Conservation (phyloP, 2,113 vertebrate species). For the Gnathonemus echidnorhynchus region DNA sequence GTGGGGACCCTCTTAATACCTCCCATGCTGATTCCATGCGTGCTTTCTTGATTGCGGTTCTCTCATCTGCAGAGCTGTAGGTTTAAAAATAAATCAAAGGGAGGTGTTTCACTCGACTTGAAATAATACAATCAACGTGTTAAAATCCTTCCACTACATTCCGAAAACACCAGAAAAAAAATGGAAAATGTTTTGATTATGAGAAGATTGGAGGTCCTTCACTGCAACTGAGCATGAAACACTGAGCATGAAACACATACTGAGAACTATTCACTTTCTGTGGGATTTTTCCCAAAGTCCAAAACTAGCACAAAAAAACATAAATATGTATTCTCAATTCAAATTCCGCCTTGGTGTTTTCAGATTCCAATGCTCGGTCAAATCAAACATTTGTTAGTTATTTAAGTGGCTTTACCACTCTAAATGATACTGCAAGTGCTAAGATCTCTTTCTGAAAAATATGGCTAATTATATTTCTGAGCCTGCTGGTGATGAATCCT, state of each 20-base stretch:
- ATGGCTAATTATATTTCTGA: conserved; percentile 2
- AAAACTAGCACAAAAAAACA: neutral
- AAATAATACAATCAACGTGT: neutral
- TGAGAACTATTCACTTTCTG: neutral
- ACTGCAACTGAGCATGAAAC: neutral
- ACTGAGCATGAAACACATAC: neutral
- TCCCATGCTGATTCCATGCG: neutral
- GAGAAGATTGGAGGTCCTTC: neutral
- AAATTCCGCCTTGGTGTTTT: neutral
- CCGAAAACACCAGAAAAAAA: neutral
- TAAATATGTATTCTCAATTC: neutral
- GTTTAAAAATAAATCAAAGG: neutral
- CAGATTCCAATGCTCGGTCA: neutral
- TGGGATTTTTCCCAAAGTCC: neutral
- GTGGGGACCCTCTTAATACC: neutral
- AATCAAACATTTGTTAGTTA: neutral
- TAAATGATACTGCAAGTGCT: neutral
- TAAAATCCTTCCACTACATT: neutral
- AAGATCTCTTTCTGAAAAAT: neutral
- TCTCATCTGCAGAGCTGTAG: neutral
- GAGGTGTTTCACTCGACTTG: neutral
- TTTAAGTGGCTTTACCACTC: neutral
- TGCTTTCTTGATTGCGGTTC: neutral
- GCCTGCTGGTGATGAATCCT: neutral
- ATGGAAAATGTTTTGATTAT: neutral